A percentile compares a stretch with the other conserved stretches of the same genome.
Evolutionary conservation across 2,113 vertebrate genomes (phyloP).

Genomic region (Machaerirhynchus nigripectus): DNA sequence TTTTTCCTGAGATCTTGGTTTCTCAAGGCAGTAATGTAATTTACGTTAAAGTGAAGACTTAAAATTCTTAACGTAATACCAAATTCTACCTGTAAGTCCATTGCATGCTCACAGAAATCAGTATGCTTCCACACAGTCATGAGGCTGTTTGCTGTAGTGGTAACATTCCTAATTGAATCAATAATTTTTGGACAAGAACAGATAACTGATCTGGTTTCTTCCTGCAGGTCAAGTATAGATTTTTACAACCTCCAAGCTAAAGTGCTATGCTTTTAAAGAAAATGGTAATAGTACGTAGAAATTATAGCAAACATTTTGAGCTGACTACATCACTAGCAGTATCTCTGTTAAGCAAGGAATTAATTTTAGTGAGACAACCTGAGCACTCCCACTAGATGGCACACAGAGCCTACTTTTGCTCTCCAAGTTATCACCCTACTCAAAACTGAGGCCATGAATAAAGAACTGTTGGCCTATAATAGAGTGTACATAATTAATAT

Average conservation of each 20-base stretch:
- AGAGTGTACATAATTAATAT: neutral
- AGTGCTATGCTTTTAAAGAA: neutral
- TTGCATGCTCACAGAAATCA: neutral
- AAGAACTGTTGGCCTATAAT: neutral
- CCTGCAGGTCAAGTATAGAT: neutral
- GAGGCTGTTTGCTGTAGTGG: neutral
- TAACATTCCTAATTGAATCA: neutral
- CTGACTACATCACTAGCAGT: neutral
- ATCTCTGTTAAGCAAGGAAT: neutral
- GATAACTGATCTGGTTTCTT: neutral
- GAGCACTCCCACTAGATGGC: slow-evolving; percentile 74
- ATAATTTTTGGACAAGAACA: neutral
- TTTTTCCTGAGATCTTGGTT: neutral
- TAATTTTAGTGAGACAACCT: neutral
- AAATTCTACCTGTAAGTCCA: neutral
- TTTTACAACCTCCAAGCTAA: neutral
- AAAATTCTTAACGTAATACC: neutral
- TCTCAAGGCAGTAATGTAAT: neutral
- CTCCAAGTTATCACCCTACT: neutral
- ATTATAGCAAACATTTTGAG: neutral
- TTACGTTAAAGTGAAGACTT: neutral
- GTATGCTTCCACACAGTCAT: neutral
- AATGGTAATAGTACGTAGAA: neutral
- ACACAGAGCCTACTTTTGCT: neutral
- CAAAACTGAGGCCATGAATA: neutral